These are phyloP conservation scores for Actias luna DNA, from an alignment of 2,888 invertebrate genomes.

Conservation along the genomic window DNA sequence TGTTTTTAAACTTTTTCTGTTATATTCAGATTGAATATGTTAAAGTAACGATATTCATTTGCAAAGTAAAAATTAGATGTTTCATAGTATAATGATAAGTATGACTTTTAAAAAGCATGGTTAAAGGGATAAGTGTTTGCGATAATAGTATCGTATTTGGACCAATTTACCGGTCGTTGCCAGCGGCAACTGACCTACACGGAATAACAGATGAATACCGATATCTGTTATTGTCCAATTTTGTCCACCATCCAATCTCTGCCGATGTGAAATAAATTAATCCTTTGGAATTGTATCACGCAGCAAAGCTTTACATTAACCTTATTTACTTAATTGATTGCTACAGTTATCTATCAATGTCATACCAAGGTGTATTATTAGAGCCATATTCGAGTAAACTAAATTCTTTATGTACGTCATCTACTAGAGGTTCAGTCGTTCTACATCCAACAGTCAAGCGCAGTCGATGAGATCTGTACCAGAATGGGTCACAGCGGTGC, in stretches of 20 bases:
- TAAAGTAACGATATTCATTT: not conserved
- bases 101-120: not conserved
- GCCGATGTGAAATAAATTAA: not conserved
- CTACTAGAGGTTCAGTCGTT: too few species aligned
- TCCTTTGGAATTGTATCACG: not conserved
- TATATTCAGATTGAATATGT: not conserved
- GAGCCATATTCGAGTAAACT: too few species aligned
- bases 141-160: constrained; percentile 24
- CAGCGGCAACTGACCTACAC: constrained; percentile 32
- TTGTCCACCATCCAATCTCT: constrained; percentile 18
- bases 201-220: constrained; percentile 26
- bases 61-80: not conserved
- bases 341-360: not conserved
- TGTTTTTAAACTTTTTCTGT: too few species aligned
- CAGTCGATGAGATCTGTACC: too few species aligned
- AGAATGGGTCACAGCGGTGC: too few species aligned
- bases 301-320: not conserved
- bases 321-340: not conserved
- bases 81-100: not conserved
- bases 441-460: too few species aligned
- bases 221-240: constrained; percentile 29
- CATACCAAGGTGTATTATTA: too few species aligned
- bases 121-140: not conserved
- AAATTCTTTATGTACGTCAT: too few species aligned
- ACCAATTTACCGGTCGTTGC: constrained; percentile 37